Base-by-base conservation (phyloP, 1,140 invertebrate species). In the Procambarus virginalis region DNA sequence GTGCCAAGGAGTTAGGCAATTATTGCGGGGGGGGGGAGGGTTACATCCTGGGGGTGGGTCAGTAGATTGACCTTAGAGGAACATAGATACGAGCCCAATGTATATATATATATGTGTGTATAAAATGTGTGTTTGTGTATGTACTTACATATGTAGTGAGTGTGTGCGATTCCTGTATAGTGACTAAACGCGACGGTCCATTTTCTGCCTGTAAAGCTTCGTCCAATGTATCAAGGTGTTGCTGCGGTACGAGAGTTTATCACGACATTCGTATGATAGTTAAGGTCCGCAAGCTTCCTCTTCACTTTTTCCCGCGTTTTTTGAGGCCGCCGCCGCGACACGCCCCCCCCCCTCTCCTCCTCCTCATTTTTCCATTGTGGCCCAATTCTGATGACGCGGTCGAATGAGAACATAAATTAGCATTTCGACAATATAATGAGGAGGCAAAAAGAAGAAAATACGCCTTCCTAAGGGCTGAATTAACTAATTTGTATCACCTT, bases 401-500 rank as follows among this genome's bases (percentile, higher is more conserved):
- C 87, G 87, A 84, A 89, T 89, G 87, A 89, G 87, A 89, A 89
- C 87, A 89, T 89, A 84, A 84, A 89, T 89, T 89, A 89, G 87
- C 87, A 89, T 89, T 89, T 89, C 87, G 80, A 89, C 87, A 89
- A 89, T 89, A 89, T 89, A 89, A 89, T 89, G 87, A 89, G 87
- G 87, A 89, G 81, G 87, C 87, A 89, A 89, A 34, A 89, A 89
- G 87, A 89, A 89, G 87, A 89, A 89, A 89, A 89, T 89, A 89
- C 87, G 87, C 87, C 87, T 89, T 84, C 87, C 87, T 89, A 83
- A 89, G 87, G 87, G 87, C 64, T 77, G 87, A 89, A 89, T 89
- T 89, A 89, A 89, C 80, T 89, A 89, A 89, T 89, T 89, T 89
- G 87, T 89, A 89, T 89, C 87, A 89, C 87, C 87, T 89, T 89